A percentile compares a stretch with the other conserved stretches of the same genome.
phyloP scores from a whole-genome alignment of 2,888 invertebrate species.

The Drosophila ochracea region DNA sequence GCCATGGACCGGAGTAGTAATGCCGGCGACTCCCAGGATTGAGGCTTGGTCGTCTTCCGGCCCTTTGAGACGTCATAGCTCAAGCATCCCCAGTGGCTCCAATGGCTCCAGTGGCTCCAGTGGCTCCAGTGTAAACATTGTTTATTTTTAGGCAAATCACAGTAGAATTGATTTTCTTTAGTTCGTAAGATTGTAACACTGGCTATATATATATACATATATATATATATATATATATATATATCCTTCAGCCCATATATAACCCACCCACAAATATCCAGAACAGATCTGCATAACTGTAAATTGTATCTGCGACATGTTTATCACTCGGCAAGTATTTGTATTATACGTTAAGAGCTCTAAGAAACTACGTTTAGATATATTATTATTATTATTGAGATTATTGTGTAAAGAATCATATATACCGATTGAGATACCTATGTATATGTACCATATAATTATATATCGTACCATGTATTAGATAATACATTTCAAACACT shows the following conservation, averaged over 20 bases:
- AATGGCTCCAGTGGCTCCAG: constrained; percentile 4
- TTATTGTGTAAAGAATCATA: constrained; percentile 61
- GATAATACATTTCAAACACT: constrained; percentile 77
- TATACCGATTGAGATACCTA: constrained; percentile 57
- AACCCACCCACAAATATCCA: constrained; percentile 25
- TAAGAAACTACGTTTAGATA: constrained; percentile 66
- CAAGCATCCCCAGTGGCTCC: constrained; percentile 2
- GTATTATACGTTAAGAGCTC: constrained; percentile 64
- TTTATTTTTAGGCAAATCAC: constrained; percentile 44
- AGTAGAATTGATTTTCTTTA: constrained; percentile 42
- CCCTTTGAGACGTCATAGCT: constrained; percentile 73
- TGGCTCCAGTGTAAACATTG: constrained; percentile 24
- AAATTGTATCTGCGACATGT: constrained; percentile 36
- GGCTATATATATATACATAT: constrained; percentile 14
- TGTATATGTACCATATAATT: constrained; percentile 60
- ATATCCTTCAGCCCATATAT: constrained; percentile 16
- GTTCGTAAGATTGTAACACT: constrained; percentile 36
- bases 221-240: background rate
- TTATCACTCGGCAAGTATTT: constrained; percentile 50
- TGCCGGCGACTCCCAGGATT: constrained; percentile 85
- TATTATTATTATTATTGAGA: constrained; percentile 52
- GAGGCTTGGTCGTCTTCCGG: constrained; percentile 78
- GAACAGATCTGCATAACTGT: constrained; percentile 29
- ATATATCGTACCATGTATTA: constrained; percentile 65
- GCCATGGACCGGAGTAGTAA: constrained; percentile 83